Percentiles rank a stretch among this genome's conserved stretches.
These are phyloP conservation scores for Belonocnema kinseyi DNA, from an alignment of 1,140 invertebrate genomes.

Conservation along the genomic window DNA sequence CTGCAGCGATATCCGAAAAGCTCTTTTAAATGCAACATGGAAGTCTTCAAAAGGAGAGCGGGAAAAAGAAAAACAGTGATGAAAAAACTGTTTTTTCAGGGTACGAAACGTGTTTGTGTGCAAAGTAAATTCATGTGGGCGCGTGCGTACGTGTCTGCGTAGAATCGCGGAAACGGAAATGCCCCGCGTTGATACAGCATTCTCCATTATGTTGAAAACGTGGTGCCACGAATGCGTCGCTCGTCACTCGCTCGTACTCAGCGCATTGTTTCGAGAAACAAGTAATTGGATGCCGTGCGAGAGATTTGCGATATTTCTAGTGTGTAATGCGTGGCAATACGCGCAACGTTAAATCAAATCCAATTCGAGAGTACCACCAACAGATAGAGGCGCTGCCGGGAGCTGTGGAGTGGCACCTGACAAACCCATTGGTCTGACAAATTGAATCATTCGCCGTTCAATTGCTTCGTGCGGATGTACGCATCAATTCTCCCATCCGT, in stretches of 20 bases:
- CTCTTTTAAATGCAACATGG: no score
- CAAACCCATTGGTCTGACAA: slow-evolving; percentile 76
- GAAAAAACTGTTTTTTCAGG: slow-evolving; percentile 11
- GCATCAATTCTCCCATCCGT: slow-evolving; percentile 63
- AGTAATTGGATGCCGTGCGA: slow-evolving; percentile 68
- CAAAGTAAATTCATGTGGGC: slow-evolving; percentile 41
- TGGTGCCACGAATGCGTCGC: slow-evolving; percentile 49
- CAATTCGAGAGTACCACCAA: slow-evolving; percentile 70
- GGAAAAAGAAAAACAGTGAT: neutral
- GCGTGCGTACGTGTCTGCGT: slow-evolving; percentile 44
- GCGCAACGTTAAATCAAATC: slow-evolving; percentile 74
- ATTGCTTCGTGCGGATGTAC: slow-evolving; percentile 70
- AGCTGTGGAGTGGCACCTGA: slow-evolving; percentile 74
- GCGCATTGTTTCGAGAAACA: slow-evolving; percentile 62
- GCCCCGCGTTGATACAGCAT: slow-evolving; percentile 54
- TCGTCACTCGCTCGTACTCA: slow-evolving; percentile 53
- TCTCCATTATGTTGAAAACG: slow-evolving; percentile 58
- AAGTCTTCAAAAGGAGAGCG: neutral
- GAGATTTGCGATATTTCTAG: slow-evolving; percentile 73
- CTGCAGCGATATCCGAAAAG: no score
- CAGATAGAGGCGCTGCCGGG: slow-evolving; percentile 52
- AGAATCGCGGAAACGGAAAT: slow-evolving; percentile 55
- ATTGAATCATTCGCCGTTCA: slow-evolving; percentile 76
- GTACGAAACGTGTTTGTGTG: neutral
- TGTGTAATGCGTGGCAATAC: slow-evolving; percentile 72